Conservation (phyloP, 2,797 vertebrate species). For the Champsocephalus esox region DNA sequence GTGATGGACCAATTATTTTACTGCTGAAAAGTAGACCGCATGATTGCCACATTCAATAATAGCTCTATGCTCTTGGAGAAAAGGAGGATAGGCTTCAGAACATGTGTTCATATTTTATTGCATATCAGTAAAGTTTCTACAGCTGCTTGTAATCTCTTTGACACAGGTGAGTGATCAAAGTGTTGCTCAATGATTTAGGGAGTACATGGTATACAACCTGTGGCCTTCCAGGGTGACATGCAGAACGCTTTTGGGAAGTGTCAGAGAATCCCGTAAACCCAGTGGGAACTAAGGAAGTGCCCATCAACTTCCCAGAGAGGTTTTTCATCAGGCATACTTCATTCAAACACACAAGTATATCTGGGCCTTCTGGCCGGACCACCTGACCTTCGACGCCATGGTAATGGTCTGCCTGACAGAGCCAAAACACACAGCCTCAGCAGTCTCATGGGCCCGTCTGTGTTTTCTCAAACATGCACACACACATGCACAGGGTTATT, state of each 20-base stretch:
- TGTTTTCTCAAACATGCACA: slow-evolving; percentile 71
- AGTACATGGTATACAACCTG: slow-evolving; percentile 5
- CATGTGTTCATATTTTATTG: slow-evolving; percentile 10
- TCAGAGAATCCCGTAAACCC: slow-evolving; percentile 33
- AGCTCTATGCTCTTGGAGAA: slow-evolving; percentile 4
- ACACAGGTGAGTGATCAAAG: slow-evolving; percentile 39
- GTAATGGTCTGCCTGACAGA: slow-evolving; percentile 71
- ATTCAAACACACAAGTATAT: slow-evolving; percentile 59
- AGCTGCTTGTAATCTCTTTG: slow-evolving; percentile 41
- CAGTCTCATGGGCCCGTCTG: slow-evolving; percentile 73
- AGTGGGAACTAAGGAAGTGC: slow-evolving; percentile 32
- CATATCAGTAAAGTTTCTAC: slow-evolving; percentile 6
- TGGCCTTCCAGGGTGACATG: slow-evolving; percentile 32
- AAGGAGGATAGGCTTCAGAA: background rate
- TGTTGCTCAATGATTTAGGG: slow-evolving; percentile 33
- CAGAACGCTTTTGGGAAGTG: background rate
- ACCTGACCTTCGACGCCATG: slow-evolving; percentile 69
- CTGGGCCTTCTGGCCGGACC: slow-evolving; percentile 55
- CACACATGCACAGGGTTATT: slow-evolving; percentile 42
- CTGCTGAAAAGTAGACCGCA: slow-evolving; percentile 4
- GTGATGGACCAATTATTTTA: slow-evolving; percentile 1
- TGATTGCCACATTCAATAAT: background rate
- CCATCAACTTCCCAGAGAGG: slow-evolving; percentile 38
- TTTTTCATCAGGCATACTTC: slow-evolving; percentile 50
- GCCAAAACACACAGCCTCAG: slow-evolving; percentile 74